Percentiles rank a stretch among this genome's conserved stretches.
Evolutionary conservation across 2,113 vertebrate species (phyloP).

Genomic region (Silurus asotus): DNA sequence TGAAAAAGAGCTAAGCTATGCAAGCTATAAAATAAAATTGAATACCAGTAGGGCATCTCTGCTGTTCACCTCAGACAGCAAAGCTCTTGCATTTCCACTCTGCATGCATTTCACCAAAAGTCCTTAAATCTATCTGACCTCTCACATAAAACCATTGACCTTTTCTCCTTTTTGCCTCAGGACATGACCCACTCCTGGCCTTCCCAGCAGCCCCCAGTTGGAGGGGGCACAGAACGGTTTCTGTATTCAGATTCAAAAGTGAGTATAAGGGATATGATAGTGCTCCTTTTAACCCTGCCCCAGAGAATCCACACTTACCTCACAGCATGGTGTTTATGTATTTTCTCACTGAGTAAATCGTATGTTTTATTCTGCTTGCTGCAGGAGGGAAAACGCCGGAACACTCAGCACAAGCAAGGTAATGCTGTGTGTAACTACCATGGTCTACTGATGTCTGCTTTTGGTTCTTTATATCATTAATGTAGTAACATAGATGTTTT

Average conservation of each 20-base stretch:
- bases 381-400: constrained; percentile 80
- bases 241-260: constrained; percentile 84
- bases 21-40: constrained; percentile 1
- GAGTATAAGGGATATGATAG: constrained; percentile 48
- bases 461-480: neutral
- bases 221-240: constrained; percentile 80
- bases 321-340: constrained; percentile 5
- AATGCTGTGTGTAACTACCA: constrained; percentile 51
- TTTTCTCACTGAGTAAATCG: neutral
- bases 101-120: neutral
- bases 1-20: neutral
- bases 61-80: neutral
- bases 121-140: constrained; percentile 48
- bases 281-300: neutral
- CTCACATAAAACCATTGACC: constrained; percentile 59
- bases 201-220: constrained; percentile 82
- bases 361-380: constrained; percentile 45
- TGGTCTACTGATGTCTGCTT: neutral
- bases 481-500: neutral
- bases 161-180: constrained; percentile 64
- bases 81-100: constrained; percentile 18
- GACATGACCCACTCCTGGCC: constrained; percentile 95
- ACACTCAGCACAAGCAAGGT: constrained; percentile 84
- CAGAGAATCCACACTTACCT: neutral
- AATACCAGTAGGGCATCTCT: neutral